Evolutionary conservation across 2,888 invertebrate genomes (phyloP).

Genomic region (Cancer borealis): DNA sequence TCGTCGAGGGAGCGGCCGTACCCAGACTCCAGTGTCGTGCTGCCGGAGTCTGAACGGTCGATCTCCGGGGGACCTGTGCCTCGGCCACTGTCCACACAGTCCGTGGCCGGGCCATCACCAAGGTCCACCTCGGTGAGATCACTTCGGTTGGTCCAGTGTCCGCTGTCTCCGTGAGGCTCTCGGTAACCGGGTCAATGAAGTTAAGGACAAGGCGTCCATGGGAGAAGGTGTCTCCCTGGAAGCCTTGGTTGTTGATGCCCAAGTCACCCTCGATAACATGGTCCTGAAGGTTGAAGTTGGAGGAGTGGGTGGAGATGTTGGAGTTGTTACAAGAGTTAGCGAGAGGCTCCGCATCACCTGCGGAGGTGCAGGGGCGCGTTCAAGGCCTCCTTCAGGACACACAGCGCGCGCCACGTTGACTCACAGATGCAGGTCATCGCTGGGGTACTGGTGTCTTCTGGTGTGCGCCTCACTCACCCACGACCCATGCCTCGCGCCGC

Average conservation of each 20-base stretch:
- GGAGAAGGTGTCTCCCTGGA: slow-evolving; percentile 61
- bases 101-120: slow-evolving; percentile 46
- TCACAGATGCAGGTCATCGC: slow-evolving; percentile 65
- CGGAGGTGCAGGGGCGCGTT: slow-evolving; percentile 57
- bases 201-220: slow-evolving; percentile 50
- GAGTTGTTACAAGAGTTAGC: slow-evolving; percentile 59
- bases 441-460: not conserved
- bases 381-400: slow-evolving; percentile 63
- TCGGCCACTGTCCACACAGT: not conserved
- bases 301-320: slow-evolving; percentile 54
- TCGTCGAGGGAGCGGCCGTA: slow-evolving; percentile 69
- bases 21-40: slow-evolving; percentile 66
- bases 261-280: slow-evolving; percentile 48
- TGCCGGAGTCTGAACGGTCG: slow-evolving; percentile 53
- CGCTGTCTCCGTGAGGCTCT: slow-evolving; percentile 58
- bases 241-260: slow-evolving; percentile 60
- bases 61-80: not conserved
- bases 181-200: slow-evolving; percentile 52
- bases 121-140: slow-evolving; percentile 59
- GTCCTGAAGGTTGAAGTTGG: slow-evolving; percentile 56
- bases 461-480: not conserved
- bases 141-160: slow-evolving; percentile 53
- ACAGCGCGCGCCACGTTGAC: slow-evolving; percentile 54
- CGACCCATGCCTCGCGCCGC: slow-evolving; percentile 3
- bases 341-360: slow-evolving; percentile 55